Percentiles rank a stretch among this genome's conserved stretches.
These are phyloP conservation scores for Chirona hameri DNA, from an alignment of 2,888 invertebrate species.

Conservation along the genomic window DNA sequence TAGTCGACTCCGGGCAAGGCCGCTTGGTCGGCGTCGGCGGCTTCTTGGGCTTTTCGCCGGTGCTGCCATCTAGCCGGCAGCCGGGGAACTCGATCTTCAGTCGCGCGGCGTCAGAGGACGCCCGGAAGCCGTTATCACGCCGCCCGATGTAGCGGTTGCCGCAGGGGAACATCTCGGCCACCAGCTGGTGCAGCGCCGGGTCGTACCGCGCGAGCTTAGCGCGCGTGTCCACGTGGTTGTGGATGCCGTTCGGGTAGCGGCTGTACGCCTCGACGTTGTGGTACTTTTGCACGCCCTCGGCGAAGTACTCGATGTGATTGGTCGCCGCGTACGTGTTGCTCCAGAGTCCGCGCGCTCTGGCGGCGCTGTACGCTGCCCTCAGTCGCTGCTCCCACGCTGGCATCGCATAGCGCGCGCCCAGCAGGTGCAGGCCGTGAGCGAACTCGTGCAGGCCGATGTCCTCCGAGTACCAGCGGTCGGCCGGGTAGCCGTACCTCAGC, in stretches of 20 bases:
- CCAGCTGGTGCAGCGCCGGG: background rate
- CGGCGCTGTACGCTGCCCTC: background rate
- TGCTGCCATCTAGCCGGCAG: background rate
- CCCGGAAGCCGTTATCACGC: background rate
- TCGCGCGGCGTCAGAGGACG: background rate
- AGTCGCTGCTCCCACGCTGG: background rate
- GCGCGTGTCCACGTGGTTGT: constrained; percentile 30
- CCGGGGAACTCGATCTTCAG: background rate
- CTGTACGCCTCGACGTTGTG: constrained; percentile 28
- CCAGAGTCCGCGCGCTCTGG: constrained; percentile 1
- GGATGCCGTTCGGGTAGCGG: constrained; percentile 9
- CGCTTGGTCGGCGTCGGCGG: background rate
- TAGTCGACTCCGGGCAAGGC: background rate
- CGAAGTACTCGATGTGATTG: constrained; percentile 29
- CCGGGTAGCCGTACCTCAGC: background rate
- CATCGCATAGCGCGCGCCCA: background rate
- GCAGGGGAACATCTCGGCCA: constrained; percentile 2
- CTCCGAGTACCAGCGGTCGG: constrained; percentile 13
- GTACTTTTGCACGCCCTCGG: constrained; percentile 29
- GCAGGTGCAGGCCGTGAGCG: constrained; percentile 28
- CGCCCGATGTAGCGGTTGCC: background rate
- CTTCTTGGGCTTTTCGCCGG: too few species aligned
- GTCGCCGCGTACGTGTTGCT: constrained; percentile 1
- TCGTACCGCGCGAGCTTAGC: background rate
- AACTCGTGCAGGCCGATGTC: constrained; percentile 29